phyloP scores from a whole-genome alignment of 2,888 invertebrate genomes.

The Neria commutata region DNA sequence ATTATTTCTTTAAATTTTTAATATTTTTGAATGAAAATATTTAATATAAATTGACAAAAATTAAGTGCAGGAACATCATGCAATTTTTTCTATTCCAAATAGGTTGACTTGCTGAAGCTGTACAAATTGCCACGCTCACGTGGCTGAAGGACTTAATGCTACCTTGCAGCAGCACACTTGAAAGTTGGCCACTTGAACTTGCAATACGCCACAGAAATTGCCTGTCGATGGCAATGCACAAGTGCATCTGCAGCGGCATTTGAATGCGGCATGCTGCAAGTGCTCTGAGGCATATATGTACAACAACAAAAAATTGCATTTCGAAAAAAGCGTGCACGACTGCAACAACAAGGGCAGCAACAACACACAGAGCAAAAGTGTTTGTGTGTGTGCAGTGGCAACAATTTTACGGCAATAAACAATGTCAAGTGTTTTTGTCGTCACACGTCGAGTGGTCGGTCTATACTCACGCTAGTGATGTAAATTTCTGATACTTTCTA shows the following conservation, averaged over 20 bases:
- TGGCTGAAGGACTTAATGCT: background rate
- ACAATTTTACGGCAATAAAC: background rate
- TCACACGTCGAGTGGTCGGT: background rate
- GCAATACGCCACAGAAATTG: conserved; percentile 21
- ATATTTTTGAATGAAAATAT: too few relatives aligned
- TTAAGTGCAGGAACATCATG: too few relatives aligned
- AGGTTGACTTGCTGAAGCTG: background rate
- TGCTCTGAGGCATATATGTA: background rate
- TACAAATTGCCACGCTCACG: background rate
- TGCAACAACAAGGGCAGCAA: background rate
- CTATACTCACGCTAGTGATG: too few relatives aligned
- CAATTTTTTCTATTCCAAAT: too few relatives aligned
- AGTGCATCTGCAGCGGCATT: background rate
- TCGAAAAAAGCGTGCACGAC: background rate
- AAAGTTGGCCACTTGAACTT: conserved; percentile 19
- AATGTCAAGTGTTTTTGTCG: background rate
- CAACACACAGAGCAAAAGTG: too few relatives aligned
- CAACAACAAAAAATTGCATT: too few relatives aligned
- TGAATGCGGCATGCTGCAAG: background rate
- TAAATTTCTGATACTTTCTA: too few relatives aligned
- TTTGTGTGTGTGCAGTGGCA: background rate
- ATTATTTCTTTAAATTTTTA: too few relatives aligned
- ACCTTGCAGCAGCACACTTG: background rate
- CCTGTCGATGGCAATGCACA: conserved; percentile 11
- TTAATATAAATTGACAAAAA: too few relatives aligned